Conservation (phyloP, 2,113 vertebrate genomes). For the Rattus norvegicus region DNA sequence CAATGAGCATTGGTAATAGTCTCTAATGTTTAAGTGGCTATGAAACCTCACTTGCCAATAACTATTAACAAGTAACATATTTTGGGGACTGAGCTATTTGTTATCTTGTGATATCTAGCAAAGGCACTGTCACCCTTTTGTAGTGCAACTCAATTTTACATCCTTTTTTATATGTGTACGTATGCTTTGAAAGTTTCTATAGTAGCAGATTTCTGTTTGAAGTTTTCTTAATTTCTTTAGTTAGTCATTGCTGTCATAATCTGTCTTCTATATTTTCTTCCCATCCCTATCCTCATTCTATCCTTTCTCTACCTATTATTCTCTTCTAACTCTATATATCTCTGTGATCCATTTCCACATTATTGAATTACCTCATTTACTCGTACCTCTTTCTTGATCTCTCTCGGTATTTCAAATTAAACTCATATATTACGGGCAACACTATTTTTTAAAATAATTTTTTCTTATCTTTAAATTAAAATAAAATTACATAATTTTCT, state of each 20-base stretch:
- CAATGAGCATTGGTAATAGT: not conserved
- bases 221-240: not conserved
- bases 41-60: not conserved
- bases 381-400: not conserved
- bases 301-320: not conserved
- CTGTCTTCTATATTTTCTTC: not conserved
- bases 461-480: not conserved
- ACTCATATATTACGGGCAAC: not conserved
- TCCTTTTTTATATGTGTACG: not conserved
- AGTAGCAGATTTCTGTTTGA: not conserved
- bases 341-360: not conserved
- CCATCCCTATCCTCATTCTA: not conserved
- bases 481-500: not conserved
- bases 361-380: not conserved
- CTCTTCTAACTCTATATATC: not conserved
- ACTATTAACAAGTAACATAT: not conserved
- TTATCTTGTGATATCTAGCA: not conserved
- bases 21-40: not conserved
- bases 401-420: not conserved
- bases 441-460: not conserved
- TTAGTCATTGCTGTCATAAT: not conserved
- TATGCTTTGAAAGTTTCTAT: not conserved
- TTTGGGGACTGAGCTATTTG: not conserved
- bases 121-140: not conserved
- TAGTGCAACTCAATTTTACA: not conserved